Evolutionary conservation across 2,888 invertebrate species (phyloP).

Genomic region (Axea sp.): DNA sequence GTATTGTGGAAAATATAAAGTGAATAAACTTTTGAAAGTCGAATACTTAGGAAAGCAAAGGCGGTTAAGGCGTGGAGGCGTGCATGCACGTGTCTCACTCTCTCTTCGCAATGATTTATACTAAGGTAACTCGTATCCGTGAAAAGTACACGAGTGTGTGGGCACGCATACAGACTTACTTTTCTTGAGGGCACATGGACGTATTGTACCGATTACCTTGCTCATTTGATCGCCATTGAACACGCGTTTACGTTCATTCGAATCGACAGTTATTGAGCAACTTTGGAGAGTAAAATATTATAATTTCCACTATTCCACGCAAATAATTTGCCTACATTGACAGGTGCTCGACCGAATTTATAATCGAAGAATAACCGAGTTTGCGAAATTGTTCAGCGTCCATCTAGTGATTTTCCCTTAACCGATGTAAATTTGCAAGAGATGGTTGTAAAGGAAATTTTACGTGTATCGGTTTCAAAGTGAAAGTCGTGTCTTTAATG

Average conservation of each 20-base stretch:
- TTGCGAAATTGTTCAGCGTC: no score
- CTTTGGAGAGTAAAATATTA: no score
- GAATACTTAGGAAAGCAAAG: constrained; percentile 31
- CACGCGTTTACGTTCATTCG: constrained; percentile 20
- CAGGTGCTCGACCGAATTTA: constrained; percentile 20
- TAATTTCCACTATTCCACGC: constrained; percentile 12
- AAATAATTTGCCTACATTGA: constrained; percentile 16
- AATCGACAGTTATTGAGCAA: constrained; percentile 26
- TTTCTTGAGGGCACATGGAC: constrained; percentile 29
- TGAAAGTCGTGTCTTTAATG: constrained; percentile 26
- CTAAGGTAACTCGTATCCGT: constrained; percentile 38
- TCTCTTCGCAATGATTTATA: constrained; percentile 28
- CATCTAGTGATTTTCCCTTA: no score
- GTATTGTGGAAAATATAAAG: constrained; percentile 18
- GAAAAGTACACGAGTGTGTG: constrained; percentile 40
- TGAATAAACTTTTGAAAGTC: constrained; percentile 2
- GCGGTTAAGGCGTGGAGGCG: constrained; percentile 31
- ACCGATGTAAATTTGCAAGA: no score
- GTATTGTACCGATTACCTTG: constrained; percentile 35
- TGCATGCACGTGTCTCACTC: constrained; percentile 26
- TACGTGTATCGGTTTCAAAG: no score
- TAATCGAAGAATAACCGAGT: no score
- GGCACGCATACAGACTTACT: no score
- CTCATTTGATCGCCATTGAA: constrained; percentile 43
- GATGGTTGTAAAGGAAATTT: no score